Base-by-base conservation (phyloP, 1,140 invertebrate species). In the Drosophila ironensis region DNA sequence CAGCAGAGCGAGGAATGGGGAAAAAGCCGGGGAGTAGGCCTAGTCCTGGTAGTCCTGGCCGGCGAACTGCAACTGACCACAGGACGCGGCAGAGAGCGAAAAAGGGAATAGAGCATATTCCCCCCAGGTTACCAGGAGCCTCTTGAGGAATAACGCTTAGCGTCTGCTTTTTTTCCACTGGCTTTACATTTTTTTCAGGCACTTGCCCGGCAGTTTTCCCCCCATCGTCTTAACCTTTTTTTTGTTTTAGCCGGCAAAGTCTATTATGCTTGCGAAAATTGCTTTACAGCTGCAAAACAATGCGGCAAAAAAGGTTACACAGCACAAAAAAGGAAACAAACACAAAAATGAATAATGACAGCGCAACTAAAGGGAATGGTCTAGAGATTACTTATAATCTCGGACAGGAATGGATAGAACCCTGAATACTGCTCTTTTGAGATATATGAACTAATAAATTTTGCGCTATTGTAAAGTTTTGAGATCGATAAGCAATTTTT, bases 271-370 rank as follows among this genome's bases (percentile, higher is more conserved):
- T 73, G 72, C 70, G 73, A 82, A 82, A 82, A 82, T 82, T 82
- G 78, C 78, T 82, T 84, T 82, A 84, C 78, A 77, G 77, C 59
- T 69, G 76, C 68, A 68, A 82, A 82, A 82, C 78, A 82, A 82
- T 73, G 80, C 80, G 78, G 63, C 59, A 73, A 82, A 81, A 71
- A 71, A 47, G 78, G 73, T 84, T 84, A 82, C 78, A 84, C 73
- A 78, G 78, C 73, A 78, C 72, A 82, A 82, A 69, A 82, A 84
- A n/a, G n/a, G 69, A 78, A 78, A 69, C 59, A 61, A 54, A 66
- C 63, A 82, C 57, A 73, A 77, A 84, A 78, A 84, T 82, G 78
- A 82, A 82, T 82, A 84, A 86, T 82, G 78, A 84, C 78, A 78
- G 69, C 51, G 54, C n/a, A 52, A 57, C 38, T 50, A 37, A 37